Conservation (phyloP, 2,113 vertebrate species). For the Labrus mixtus region DNA sequence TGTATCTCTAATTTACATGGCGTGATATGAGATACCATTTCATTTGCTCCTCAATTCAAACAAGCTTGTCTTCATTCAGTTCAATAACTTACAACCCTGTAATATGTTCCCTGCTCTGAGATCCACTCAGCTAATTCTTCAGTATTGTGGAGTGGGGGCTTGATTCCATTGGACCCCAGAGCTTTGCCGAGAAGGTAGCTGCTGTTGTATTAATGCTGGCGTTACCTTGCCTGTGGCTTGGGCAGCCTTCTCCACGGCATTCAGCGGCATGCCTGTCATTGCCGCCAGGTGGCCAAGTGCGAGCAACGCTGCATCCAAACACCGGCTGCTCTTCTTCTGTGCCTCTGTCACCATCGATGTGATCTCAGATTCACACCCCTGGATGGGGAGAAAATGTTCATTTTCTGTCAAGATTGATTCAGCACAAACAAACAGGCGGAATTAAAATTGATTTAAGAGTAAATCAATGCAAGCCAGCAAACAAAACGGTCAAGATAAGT, state of each 20-base stretch:
- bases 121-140: constrained; percentile 44
- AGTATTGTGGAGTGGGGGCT: constrained; percentile 18
- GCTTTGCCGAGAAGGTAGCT: constrained; percentile 27
- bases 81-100: constrained; percentile 22
- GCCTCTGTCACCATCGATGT: constrained; percentile 93
- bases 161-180: constrained; percentile 49
- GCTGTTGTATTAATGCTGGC: constrained; percentile 35
- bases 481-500: constrained; percentile 44
- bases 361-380: constrained; percentile 96
- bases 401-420: constrained; percentile 39
- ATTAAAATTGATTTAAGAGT: constrained; percentile 59
- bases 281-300: constrained; percentile 83
- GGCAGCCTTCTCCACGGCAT: constrained; percentile 68
- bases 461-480: constrained; percentile 57
- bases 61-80: background rate
- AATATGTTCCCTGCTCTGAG: constrained; percentile 16
- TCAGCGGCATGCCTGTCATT: constrained; percentile 82
- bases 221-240: constrained; percentile 69
- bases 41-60: constrained; percentile 16
- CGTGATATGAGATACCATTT: background rate
- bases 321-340: constrained; percentile 82
- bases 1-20: background rate
- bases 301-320: constrained; percentile 78
- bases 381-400: constrained; percentile 5
- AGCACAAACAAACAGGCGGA: constrained; percentile 42